phyloP scores from a whole-genome alignment of 1,140 invertebrate genomes.

The Pygmarrhopalites habei region DNA sequence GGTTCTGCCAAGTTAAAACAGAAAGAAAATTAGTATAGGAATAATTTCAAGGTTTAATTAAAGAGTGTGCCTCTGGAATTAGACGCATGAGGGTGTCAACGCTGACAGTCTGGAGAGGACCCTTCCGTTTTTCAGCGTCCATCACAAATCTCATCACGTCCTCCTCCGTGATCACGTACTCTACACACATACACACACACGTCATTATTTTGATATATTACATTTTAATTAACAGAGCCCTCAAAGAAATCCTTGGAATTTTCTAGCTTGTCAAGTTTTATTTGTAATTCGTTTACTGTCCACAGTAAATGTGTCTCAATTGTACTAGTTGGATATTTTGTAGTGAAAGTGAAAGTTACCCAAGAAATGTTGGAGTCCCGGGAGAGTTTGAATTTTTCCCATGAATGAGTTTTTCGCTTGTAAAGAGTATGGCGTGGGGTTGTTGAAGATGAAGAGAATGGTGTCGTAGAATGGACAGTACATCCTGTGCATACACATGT shows the following conservation, averaged over 20 bases:
- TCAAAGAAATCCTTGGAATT: too few relatives aligned
- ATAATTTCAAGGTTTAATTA: too few relatives aligned
- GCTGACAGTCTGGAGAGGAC: conserved; percentile 3
- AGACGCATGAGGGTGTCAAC: conserved; percentile 17
- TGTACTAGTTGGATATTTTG: too few relatives aligned
- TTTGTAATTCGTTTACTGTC: too few relatives aligned
- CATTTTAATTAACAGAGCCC: too few relatives aligned
- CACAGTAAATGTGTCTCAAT: too few relatives aligned
- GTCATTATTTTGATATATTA: background rate
- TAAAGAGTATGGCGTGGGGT: conserved; percentile 17
- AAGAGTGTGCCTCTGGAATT: conserved; percentile 16
- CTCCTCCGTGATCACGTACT: conserved; percentile 27
- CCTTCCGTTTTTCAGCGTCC: conserved; percentile 14
- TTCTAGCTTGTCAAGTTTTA: too few relatives aligned
- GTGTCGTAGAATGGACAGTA: conserved; percentile 33
- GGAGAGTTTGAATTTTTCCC: conserved; percentile 11
- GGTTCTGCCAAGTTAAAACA: conserved; percentile 5
- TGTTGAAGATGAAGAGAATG: conserved; percentile 26
- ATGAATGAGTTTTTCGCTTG: conserved; percentile 8
- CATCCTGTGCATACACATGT: conserved; percentile 25
- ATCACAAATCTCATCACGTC: conserved; percentile 16
- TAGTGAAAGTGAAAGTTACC: too few relatives aligned
- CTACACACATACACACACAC: too few relatives aligned
- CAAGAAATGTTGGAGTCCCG: conserved; percentile 28
- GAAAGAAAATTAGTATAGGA: background rate